Evolutionary conservation across 1,140 invertebrate species (phyloP).

Genomic region (Mylabris phalerata): DNA sequence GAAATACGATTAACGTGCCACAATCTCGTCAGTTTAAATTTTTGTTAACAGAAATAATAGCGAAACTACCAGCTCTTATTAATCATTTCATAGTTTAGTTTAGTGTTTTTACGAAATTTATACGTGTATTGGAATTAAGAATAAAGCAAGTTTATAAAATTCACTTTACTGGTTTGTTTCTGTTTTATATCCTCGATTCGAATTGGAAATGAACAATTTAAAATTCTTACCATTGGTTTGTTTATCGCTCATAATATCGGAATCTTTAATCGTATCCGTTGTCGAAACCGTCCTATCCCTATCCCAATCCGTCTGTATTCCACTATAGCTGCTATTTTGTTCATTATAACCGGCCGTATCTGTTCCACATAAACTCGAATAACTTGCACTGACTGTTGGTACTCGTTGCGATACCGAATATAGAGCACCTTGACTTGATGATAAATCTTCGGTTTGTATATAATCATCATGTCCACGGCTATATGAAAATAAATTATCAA

Average conservation of each 20-base stretch:
- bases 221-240: conserved; percentile 23
- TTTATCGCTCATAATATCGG: conserved; percentile 29
- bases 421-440: conserved; percentile 27
- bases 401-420: conserved; percentile 39
- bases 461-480: conserved; percentile 26
- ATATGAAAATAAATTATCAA: background rate
- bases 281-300: conserved; percentile 20
- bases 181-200: no score
- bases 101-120: no score
- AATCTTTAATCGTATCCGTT: conserved; percentile 19
- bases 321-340: conserved; percentile 19
- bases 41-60: no score
- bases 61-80: no score
- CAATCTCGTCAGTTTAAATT: no score
- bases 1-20: no score
- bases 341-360: conserved; percentile 18
- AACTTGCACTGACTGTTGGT: conserved; percentile 28
- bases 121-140: no score
- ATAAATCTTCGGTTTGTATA: conserved; percentile 27
- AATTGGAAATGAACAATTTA: no score
- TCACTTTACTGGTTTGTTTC: no score
- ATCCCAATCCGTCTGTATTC: conserved; percentile 26
- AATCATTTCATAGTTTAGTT: no score
- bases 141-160: no score
- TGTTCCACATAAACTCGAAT: conserved; percentile 28